These are phyloP conservation scores for Agonum fuliginosum DNA, from an alignment of 2,888 invertebrate species.

Conservation along the genomic window DNA sequence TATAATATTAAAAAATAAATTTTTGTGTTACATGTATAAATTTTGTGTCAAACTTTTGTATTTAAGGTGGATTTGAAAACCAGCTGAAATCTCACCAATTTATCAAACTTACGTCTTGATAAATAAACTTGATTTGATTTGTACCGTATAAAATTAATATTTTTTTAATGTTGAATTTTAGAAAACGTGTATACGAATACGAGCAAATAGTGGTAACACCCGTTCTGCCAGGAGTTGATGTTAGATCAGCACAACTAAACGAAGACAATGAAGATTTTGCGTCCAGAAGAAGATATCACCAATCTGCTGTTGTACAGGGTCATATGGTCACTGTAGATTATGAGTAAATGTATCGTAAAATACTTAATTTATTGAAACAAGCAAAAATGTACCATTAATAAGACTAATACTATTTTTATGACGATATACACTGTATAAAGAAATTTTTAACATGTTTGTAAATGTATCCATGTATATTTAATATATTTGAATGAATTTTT, in stretches of 20 bases:
- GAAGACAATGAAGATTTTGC: slow-evolving; percentile 98
- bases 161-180: slow-evolving; percentile 72
- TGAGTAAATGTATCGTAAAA: slow-evolving; percentile 58
- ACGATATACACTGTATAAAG: slow-evolving; percentile 47
- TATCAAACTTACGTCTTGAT: no score
- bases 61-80: no score
- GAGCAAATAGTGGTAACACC: slow-evolving; percentile 92
- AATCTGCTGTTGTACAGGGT: slow-evolving; percentile 87
- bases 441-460: slow-evolving; percentile 49
- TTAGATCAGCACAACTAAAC: slow-evolving; percentile 90
- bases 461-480: slow-evolving; percentile 52
- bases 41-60: no score
- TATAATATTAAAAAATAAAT: no score
- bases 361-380: slow-evolving; percentile 47
- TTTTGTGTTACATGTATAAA: no score
- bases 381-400: slow-evolving; percentile 15
- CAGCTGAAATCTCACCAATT: no score
- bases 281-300: slow-evolving; percentile 93
- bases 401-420: slow-evolving; percentile 51
- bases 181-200: slow-evolving; percentile 86
- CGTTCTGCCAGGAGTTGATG: slow-evolving; percentile 84
- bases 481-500: slow-evolving; percentile 43
- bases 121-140: no score
- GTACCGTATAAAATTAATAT: slow-evolving; percentile 34
- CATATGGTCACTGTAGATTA: slow-evolving; percentile 77